A percentile compares a stretch with the other conserved stretches of the same genome.
Evolutionary conservation across 2,888 invertebrate genomes (phyloP).

Genomic region (Tinea pellionella): DNA sequence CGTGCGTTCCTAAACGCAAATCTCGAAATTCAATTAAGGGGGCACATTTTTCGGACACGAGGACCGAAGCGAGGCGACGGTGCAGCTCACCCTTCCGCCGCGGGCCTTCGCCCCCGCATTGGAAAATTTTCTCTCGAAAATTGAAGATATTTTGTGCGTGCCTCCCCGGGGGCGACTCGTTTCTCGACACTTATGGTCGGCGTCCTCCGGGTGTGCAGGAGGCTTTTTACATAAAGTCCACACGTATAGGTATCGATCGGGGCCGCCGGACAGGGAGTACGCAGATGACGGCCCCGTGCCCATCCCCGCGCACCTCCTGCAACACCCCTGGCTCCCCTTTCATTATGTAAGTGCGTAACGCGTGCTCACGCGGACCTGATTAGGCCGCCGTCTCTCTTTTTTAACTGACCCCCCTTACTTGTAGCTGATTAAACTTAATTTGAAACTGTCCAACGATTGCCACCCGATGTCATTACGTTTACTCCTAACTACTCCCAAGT

Average conservation of each 20-base stretch:
- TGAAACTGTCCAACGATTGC: slow-evolving; percentile 44
- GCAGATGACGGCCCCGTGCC: slow-evolving; percentile 62
- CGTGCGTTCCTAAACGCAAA: slow-evolving; percentile 61
- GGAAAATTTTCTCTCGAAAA: slow-evolving; percentile 69
- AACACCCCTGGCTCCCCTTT: slow-evolving; percentile 55
- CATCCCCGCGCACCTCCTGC: slow-evolving; percentile 25
- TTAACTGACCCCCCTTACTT: slow-evolving; percentile 65
- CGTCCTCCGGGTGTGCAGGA: slow-evolving; percentile 66
- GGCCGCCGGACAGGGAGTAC: slow-evolving; percentile 60
- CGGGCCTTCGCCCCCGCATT: slow-evolving; percentile 62
- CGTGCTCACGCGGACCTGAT: slow-evolving; percentile 68
- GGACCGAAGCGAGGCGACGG: slow-evolving; percentile 30
- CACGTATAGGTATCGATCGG: slow-evolving; percentile 66
- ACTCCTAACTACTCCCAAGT: slow-evolving; percentile 28
- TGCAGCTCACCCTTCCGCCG: slow-evolving; percentile 53
- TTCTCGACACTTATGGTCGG: slow-evolving; percentile 68
- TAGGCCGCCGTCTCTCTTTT: slow-evolving; percentile 57
- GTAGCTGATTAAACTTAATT: slow-evolving; percentile 62
- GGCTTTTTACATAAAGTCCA: slow-evolving; percentile 69
- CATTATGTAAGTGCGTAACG: slow-evolving; percentile 71
- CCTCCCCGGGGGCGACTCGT: slow-evolving; percentile 65
- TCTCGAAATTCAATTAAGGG: slow-evolving; percentile 67
- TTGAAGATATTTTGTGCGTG: slow-evolving; percentile 67
- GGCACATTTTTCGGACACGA: slow-evolving; percentile 65
- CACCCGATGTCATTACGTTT: slow-evolving; percentile 36